These are phyloP conservation scores for Cyprinodon variegatus DNA, from an alignment of 2,113 vertebrate genomes.

Conservation along the genomic window DNA sequence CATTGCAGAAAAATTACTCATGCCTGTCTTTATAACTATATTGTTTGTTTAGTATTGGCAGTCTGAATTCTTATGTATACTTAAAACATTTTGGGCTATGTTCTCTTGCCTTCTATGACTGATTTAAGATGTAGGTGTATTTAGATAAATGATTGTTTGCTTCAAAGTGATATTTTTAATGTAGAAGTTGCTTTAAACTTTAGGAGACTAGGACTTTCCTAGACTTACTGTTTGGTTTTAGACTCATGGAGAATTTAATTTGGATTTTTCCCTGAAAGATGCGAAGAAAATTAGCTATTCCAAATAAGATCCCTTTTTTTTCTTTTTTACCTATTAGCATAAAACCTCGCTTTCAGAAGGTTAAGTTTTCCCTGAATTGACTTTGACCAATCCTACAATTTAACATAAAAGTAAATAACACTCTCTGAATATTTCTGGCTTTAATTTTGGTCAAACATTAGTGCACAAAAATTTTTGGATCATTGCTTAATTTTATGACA, in stretches of 20 bases:
- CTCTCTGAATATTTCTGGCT: too few relatives aligned
- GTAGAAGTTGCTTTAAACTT: too few relatives aligned
- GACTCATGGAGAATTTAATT: neutral
- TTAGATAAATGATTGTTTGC: too few relatives aligned
- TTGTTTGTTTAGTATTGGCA: neutral
- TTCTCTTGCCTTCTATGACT: neutral
- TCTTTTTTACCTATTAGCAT: too few relatives aligned
- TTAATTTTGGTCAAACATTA: neutral
- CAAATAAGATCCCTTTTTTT: too few relatives aligned
- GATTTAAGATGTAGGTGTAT: neutral
- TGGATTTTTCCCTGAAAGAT: neutral
- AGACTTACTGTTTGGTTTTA: too few relatives aligned
- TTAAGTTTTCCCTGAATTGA: neutral
- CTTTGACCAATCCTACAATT: too few relatives aligned
- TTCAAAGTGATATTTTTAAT: too few relatives aligned
- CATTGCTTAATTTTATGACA: neutral
- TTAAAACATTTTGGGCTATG: neutral
- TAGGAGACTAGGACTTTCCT: too few relatives aligned
- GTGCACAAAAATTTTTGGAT: neutral
- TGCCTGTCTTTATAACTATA: neutral
- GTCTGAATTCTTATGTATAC: neutral
- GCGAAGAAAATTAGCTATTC: too few relatives aligned
- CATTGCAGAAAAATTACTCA: neutral
- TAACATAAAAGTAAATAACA: neutral
- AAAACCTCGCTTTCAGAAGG: neutral